A percentile compares a stretch with the other conserved stretches of the same genome.
Evolutionary conservation across 2,113 vertebrate species (phyloP).

Genomic region (Oncorhynchus mykiss): DNA sequence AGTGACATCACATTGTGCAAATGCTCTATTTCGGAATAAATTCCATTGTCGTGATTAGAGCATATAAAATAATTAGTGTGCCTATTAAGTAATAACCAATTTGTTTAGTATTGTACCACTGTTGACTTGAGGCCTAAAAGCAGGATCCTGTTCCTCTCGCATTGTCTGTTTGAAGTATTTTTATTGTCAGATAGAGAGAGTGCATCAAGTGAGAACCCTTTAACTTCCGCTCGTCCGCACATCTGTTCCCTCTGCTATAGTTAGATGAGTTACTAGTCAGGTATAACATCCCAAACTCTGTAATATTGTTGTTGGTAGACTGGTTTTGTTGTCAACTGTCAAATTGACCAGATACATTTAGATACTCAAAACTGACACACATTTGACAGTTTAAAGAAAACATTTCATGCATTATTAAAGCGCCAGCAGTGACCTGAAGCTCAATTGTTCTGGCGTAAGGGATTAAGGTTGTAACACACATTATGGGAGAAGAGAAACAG

Average conservation of each 20-base stretch:
- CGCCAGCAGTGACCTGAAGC: slow-evolving; percentile 11
- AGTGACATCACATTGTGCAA: slow-evolving; percentile 10
- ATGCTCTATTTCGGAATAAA: slow-evolving; percentile 1
- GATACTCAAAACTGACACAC: slow-evolving; percentile 13
- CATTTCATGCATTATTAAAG: slow-evolving; percentile 12
- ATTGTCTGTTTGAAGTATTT: neutral
- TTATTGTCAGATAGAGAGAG: neutral
- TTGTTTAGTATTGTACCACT: neutral
- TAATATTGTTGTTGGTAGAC: neutral
- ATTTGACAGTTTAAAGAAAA: slow-evolving; percentile 13
- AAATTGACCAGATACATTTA: neutral
- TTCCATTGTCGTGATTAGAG: too few relatives aligned
- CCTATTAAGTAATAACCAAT: neutral
- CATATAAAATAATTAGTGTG: too few relatives aligned
- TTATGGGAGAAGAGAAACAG: neutral
- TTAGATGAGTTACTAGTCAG: slow-evolving; percentile 2
- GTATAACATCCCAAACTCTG: neutral
- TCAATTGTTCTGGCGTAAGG: neutral
- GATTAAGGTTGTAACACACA: neutral
- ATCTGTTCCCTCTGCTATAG: neutral
- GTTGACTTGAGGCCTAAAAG: neutral
- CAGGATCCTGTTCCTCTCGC: neutral
- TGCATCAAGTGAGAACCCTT: neutral
- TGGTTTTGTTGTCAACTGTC: neutral
- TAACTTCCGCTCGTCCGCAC: neutral